Evolutionary conservation across 1,140 invertebrate species (phyloP).

Genomic region (Sitodiplosis mosellana): DNA sequence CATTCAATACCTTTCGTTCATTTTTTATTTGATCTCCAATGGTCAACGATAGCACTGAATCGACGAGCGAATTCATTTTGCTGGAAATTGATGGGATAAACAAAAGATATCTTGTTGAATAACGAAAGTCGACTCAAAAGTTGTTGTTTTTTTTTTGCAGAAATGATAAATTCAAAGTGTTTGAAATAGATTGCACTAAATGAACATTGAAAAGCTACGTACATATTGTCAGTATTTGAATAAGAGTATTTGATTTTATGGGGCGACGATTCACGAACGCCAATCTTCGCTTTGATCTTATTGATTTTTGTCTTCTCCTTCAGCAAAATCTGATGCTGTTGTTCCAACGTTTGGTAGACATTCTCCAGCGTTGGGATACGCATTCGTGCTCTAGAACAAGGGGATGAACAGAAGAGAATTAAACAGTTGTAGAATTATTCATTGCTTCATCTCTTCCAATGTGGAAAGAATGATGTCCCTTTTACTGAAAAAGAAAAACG

Average conservation of each 20-base stretch:
- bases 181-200: neutral
- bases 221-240: conserved; percentile 1
- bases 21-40: conserved; percentile 12
- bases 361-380: conserved; percentile 40
- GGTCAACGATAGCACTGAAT: conserved; percentile 20
- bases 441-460: no score
- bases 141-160: neutral
- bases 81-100: no score
- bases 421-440: no score
- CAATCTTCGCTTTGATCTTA: conserved; percentile 22
- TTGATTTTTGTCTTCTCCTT: conserved; percentile 29
- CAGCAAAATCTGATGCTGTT: conserved; percentile 36
- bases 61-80: conserved; percentile 14
- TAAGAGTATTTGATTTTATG: conserved; percentile 3
- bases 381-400: conserved; percentile 19
- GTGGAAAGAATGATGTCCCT: no score
- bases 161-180: no score
- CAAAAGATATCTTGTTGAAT: no score
- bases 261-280: conserved; percentile 7
- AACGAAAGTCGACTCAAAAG: neutral
- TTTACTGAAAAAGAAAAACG: neutral
- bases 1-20: conserved; percentile 12
- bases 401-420: neutral
- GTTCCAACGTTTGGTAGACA: conserved; percentile 44
- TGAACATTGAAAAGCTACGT: neutral